phyloP scores from a whole-genome alignment of 2,113 vertebrate species.

The Oostethus manadensis region DNA sequence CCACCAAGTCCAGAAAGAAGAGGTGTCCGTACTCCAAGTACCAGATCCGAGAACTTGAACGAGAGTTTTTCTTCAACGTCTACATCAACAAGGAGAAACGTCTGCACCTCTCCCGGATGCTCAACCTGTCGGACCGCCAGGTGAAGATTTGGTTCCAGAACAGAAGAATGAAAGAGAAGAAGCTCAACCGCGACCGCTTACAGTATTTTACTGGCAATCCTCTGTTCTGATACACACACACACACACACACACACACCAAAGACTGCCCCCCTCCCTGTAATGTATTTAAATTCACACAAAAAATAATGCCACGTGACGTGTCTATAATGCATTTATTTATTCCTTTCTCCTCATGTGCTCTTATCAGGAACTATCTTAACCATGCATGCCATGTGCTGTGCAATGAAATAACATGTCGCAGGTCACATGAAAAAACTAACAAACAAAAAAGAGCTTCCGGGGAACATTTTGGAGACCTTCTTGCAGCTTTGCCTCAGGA shows the following conservation, averaged over 20 bases:
- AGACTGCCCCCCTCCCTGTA: constrained; percentile 21
- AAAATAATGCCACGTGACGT: not conserved
- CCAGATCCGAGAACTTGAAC: constrained; percentile 99
- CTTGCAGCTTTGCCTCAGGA: not conserved
- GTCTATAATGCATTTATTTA: constrained; percentile 54
- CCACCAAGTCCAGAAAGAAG: constrained; percentile 92
- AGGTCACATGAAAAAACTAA: constrained; percentile 29
- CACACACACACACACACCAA: constrained; percentile 21
- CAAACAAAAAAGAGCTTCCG: not conserved
- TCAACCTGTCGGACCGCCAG: constrained; percentile 96
- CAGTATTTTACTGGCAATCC: constrained; percentile 98
- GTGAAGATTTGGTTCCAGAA: constrained; percentile 99
- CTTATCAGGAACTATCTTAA: constrained; percentile 15
- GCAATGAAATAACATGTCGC: constrained; percentile 26
- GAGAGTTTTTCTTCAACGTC: constrained; percentile 99
- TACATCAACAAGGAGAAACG: constrained; percentile 99
- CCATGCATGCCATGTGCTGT: constrained; percentile 70
- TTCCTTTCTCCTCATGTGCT: constrained; percentile 44
- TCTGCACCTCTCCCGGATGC: constrained; percentile 94
- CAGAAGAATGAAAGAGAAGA: constrained; percentile 99
- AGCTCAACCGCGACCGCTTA: constrained; percentile 95
- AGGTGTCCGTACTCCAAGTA: constrained; percentile 97
- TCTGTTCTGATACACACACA: constrained; percentile 81
- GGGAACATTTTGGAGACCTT: not conserved
- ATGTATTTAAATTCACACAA: not conserved